Conservation (phyloP, 2,797 vertebrate genomes). For the Chaenodraco wilsoni region DNA sequence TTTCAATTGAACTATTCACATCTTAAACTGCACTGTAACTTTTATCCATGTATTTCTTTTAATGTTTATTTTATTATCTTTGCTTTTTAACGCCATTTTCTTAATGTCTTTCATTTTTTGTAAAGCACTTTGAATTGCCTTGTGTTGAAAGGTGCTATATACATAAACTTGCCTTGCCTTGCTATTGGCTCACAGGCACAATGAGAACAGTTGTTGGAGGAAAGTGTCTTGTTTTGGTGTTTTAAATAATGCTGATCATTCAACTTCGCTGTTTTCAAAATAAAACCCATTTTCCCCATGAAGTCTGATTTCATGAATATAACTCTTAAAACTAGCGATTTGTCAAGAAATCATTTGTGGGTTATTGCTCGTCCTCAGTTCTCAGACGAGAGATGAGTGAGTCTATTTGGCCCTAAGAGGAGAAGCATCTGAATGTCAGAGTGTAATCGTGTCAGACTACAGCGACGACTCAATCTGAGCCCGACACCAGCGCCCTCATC, state of each 20-base stretch:
- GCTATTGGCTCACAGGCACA: constrained; percentile 16
- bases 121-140: too few relatives aligned
- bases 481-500: constrained; percentile 30
- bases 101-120: too few relatives aligned
- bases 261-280: constrained; percentile 16
- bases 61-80: too few relatives aligned
- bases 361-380: constrained; percentile 9
- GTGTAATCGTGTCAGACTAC: constrained; percentile 31
- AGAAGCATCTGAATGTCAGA: constrained; percentile 47
- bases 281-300: constrained; percentile 6
- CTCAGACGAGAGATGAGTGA: constrained; percentile 20
- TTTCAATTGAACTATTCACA: too few relatives aligned
- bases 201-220: constrained; percentile 23
- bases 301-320: not conserved
- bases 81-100: too few relatives aligned
- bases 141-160: too few relatives aligned
- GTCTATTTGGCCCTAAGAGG: constrained; percentile 38
- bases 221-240: constrained; percentile 42
- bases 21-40: too few relatives aligned
- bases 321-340: not conserved
- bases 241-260: constrained; percentile 27
- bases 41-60: too few relatives aligned
- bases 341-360: not conserved
- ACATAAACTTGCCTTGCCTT: too few relatives aligned
- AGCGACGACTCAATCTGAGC: constrained; percentile 53